Evolutionary conservation across 2,888 invertebrate species (phyloP), one percentile per base, ranked within the genome.

Genomic region (Acleris holmiana): DNA sequence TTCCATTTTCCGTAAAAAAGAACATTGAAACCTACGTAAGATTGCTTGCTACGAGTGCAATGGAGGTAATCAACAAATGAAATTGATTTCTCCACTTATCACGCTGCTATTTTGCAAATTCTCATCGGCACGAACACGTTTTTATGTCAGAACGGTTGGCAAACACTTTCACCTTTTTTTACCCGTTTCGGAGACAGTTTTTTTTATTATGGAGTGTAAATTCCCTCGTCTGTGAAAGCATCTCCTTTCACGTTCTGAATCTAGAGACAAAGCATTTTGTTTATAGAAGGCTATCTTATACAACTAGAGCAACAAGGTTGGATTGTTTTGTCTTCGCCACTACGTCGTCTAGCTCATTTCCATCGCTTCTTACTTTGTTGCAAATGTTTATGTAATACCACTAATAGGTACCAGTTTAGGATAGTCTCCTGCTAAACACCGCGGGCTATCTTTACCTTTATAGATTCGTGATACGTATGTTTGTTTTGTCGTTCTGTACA

Each of bases 301-400:
- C 57, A 56, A 19, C 51, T 40, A 53, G 47, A 51, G 40, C 63
- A 57, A 63, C 62, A 58, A 63, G 47, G 63, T 63, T 58, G 51
- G 25, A 47, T 48, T 64, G 64, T 64, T 64, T 59, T 64, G 64
- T 64, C 64, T 64, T 64, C 54, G 48, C 25, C 44, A 47, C 63
- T 8, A 51, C 58, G 54, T 54, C 54, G 53, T 29, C 48, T 59
- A 64, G 58, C 47, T 47, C 50, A 50, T 35, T 61, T 53, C 53
- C 53, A 58, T 64, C 25, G 15, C 53, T 40, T 63, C 53, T 54
- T 48, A 51, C 62, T 51, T 63, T 57, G 56, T 46, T 51, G 13
- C 13, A 23, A n/a, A 54, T 54, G 41, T 64, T 41, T 17, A 41
- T 48, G 21, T 59, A 63, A 63, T 63, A 51, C n/a, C n/a, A n/a